A percentile compares a stretch with the other conserved stretches of the same genome.
phyloP scores from a whole-genome alignment of 2,888 invertebrate genomes.

The Cephonodes hylas region DNA sequence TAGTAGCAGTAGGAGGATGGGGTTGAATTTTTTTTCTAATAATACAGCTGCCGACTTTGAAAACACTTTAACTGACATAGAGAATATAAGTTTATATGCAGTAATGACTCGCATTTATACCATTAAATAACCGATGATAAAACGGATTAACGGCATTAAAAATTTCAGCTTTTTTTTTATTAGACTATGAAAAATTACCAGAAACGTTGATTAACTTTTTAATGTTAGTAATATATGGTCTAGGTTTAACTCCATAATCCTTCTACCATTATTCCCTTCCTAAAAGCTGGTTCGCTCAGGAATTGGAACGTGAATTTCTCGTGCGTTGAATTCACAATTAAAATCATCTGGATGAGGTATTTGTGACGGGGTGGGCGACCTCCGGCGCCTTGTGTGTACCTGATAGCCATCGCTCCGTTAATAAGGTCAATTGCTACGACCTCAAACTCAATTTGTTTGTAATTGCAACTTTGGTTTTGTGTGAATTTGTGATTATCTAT shows the following conservation, averaged over 20 bases:
- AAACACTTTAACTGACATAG: too few species aligned
- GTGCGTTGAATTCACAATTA: neutral
- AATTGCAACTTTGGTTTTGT: neutral
- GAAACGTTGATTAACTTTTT: too few species aligned
- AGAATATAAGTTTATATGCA: too few species aligned
- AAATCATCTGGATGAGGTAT: neutral
- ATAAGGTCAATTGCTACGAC: conserved; percentile 37
- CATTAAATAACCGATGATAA: too few species aligned
- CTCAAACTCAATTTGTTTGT: conserved; percentile 26
- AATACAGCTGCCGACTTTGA: too few species aligned
- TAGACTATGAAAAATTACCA: too few species aligned
- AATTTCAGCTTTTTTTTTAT: too few species aligned
- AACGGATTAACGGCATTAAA: too few species aligned
- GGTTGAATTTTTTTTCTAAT: too few species aligned
- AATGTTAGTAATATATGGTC: too few species aligned
- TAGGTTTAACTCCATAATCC: neutral
- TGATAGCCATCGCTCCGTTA: conserved; percentile 14
- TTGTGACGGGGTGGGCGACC: neutral
- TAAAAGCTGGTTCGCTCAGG: neutral
- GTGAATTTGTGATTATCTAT: neutral
- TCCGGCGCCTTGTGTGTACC: neutral
- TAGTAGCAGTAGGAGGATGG: too few species aligned
- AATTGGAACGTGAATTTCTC: neutral
- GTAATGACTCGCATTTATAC: too few species aligned
- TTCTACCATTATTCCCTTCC: neutral